Conservation (phyloP, 2,113 vertebrate genomes). For the Falcunculus frontatus region DNA sequence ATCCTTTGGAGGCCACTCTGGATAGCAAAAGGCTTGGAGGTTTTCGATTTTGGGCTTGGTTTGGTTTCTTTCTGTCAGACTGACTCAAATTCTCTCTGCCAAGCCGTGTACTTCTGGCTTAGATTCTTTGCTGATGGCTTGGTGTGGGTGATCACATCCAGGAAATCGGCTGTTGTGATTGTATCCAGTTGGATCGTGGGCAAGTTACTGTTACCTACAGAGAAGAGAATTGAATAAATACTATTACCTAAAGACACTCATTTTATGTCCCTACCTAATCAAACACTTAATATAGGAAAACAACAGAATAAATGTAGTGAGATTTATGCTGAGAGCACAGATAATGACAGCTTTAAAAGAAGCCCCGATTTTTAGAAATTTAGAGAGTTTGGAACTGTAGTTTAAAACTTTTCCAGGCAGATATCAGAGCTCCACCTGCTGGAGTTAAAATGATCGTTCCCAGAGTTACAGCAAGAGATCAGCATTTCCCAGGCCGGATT, state of each 20-base stretch:
- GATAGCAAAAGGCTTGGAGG: not conserved
- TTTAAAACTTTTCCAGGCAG: not conserved
- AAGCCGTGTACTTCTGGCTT: conserved; percentile 82
- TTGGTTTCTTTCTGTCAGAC: conserved; percentile 61
- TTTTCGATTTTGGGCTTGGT: not conserved
- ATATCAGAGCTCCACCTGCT: conserved; percentile 66
- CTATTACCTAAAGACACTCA: not conserved
- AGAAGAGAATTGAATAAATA: not conserved
- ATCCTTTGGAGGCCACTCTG: not conserved
- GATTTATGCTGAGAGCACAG: not conserved
- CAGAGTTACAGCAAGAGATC: not conserved
- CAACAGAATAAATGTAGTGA: not conserved
- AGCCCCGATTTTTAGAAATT: not conserved
- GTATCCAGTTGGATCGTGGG: conserved; percentile 79
- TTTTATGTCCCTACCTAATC: not conserved
- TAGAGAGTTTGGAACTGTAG: not conserved
- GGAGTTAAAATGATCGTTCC: not conserved
- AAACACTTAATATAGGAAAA: not conserved
- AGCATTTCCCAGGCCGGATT: not conserved
- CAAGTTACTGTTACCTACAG: conserved; percentile 67
- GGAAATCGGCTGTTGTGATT: conserved; percentile 85
- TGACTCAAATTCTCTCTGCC: conserved; percentile 90
- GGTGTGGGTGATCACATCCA: conserved; percentile 86
- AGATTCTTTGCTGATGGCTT: conserved; percentile 88
- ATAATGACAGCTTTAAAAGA: not conserved